Conservation (phyloP, 2,113 vertebrate species). For the Galbula dea region DNA sequence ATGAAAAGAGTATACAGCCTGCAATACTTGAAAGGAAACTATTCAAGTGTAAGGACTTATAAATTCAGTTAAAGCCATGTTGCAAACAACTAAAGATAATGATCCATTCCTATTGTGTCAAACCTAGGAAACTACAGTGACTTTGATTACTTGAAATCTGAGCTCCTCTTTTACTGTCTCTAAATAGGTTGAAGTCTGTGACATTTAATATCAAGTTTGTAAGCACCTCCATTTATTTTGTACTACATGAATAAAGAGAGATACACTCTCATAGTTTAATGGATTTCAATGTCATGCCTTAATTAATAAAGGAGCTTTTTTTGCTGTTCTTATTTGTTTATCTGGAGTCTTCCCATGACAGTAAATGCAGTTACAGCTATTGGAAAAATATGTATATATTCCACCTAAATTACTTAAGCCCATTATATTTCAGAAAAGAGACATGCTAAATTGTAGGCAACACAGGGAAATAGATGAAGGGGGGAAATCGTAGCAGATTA, state of each 20-base stretch:
- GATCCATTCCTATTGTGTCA: neutral
- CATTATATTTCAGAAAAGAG: neutral
- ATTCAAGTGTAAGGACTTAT: neutral
- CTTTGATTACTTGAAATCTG: neutral
- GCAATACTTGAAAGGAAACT: neutral
- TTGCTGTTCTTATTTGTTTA: neutral
- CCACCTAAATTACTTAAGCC: too few species aligned
- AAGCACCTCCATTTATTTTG: neutral
- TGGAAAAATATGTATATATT: too few species aligned
- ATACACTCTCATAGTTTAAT: neutral
- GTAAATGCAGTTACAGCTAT: neutral
- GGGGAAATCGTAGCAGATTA: neutral
- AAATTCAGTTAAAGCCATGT: neutral
- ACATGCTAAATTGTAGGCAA: neutral
- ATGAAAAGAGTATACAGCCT: neutral
- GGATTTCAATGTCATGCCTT: neutral
- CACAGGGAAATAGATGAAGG: accelerated
- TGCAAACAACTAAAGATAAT: neutral
- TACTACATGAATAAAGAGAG: neutral
- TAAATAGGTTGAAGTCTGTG: neutral
- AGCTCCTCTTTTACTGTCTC: neutral
- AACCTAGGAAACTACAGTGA: neutral
- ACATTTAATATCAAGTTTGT: neutral
- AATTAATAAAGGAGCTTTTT: neutral
- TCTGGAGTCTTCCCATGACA: neutral